A percentile compares a stretch with the other conserved stretches of the same genome.
phyloP scores from a whole-genome alignment of 2,888 invertebrate genomes.

The Xanthia togata region DNA sequence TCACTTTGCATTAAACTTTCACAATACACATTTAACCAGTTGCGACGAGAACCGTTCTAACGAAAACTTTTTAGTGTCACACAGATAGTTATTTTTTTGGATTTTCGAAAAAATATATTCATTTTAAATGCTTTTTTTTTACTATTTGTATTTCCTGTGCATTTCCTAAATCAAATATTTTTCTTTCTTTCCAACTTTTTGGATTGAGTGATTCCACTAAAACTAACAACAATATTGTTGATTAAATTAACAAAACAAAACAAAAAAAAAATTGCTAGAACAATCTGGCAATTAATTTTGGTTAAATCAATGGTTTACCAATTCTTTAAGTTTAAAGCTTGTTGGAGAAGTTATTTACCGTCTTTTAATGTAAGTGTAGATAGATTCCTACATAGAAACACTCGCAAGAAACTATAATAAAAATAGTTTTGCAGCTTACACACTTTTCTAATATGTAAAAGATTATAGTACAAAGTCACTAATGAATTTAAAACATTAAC shows the following conservation, averaged over 20 bases:
- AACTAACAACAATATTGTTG: neutral
- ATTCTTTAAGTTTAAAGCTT: neutral
- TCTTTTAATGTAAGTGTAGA: neutral
- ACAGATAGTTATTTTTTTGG: no score
- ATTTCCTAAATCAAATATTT: no score
- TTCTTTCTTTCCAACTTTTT: no score
- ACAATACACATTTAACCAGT: no score
- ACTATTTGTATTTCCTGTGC: no score
- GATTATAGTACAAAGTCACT: neutral
- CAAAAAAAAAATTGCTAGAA: no score
- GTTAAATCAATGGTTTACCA: neutral
- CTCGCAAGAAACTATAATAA: no score
- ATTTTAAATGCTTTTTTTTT: no score
- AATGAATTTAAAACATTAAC: constrained; percentile 34
- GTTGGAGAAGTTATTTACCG: neutral
- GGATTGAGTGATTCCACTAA: neutral
- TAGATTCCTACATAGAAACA: neutral
- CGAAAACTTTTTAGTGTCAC: no score
- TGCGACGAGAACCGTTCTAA: no score
- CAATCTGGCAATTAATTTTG: constrained; percentile 1
- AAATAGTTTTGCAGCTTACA: neutral
- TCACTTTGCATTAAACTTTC: neutral
- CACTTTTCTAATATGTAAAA: neutral
- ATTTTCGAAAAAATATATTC: no score
- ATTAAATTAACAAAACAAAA: no score